Percentiles rank a stretch among this genome's conserved stretches.
Conservation (phyloP, 2,113 vertebrate genomes). For the Cryptotis parvus region DNA sequence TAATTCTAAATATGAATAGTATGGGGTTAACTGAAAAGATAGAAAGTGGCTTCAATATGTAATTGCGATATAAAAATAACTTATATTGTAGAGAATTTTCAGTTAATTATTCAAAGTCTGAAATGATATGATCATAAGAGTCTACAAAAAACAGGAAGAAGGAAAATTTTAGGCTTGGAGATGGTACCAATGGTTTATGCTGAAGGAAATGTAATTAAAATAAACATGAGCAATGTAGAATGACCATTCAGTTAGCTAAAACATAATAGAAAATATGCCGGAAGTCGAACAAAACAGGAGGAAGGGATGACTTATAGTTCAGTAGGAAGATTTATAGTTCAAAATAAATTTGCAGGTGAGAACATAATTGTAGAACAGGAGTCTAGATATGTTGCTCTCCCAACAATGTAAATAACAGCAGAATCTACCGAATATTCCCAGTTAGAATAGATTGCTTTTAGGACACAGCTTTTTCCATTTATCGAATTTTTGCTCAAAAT, state of each 20-base stretch:
- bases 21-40: not conserved
- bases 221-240: not conserved
- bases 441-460: not conserved
- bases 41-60: not conserved
- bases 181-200: not conserved
- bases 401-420: not conserved
- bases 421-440: not conserved
- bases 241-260: not conserved
- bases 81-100: not conserved
- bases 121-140: too few species aligned
- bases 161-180: not conserved
- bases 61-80: not conserved
- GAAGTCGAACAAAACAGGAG: not conserved
- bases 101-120: not conserved
- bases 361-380: not conserved
- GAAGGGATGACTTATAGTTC: not conserved
- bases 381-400: not conserved
- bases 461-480: not conserved
- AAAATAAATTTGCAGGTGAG: not conserved
- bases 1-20: slow-evolving; percentile 65
- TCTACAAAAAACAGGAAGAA: not conserved
- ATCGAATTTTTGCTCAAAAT: not conserved
- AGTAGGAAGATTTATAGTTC: too few species aligned
- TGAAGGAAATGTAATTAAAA: slow-evolving; percentile 28
- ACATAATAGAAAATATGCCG: not conserved